Evolutionary conservation across 2,888 invertebrate genomes (phyloP).

Genomic region (Meta bourneti): DNA sequence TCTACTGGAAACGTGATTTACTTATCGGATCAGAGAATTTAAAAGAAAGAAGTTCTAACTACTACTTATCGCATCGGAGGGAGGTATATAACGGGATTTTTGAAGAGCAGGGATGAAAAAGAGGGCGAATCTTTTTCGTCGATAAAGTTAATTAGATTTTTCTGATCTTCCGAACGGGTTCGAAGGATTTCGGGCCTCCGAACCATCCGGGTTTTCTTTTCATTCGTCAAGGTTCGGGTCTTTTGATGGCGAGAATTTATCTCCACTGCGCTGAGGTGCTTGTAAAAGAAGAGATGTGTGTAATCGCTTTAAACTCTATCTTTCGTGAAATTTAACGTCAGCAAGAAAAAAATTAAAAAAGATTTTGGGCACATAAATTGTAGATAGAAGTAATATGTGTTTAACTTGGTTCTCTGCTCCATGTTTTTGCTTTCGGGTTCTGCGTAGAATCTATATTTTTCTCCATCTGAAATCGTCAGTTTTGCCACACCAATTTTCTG

Average conservation of each 20-base stretch:
- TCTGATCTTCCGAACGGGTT: background rate
- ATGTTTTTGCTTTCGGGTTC: too few relatives aligned
- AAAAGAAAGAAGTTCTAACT: background rate
- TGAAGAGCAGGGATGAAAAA: background rate
- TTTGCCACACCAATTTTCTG: too few relatives aligned
- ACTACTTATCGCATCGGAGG: background rate
- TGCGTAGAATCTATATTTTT: too few relatives aligned
- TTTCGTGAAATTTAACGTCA: background rate
- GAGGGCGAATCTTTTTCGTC: background rate
- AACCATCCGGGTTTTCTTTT: background rate
- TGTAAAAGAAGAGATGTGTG: background rate
- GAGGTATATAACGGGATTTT: background rate
- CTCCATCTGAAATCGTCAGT: too few relatives aligned
- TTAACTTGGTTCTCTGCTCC: too few relatives aligned
- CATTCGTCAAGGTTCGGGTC: background rate
- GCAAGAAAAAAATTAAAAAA: background rate
- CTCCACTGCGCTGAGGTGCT: background rate
- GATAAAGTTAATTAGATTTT: conserved; percentile 1
- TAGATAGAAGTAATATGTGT: background rate
- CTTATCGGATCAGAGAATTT: background rate
- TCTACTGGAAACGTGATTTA: background rate
- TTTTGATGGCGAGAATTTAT: background rate
- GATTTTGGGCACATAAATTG: background rate
- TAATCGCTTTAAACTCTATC: background rate
- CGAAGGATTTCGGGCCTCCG: background rate